Conservation (phyloP, 2,888 invertebrate genomes). For the Adela reaumurella region DNA sequence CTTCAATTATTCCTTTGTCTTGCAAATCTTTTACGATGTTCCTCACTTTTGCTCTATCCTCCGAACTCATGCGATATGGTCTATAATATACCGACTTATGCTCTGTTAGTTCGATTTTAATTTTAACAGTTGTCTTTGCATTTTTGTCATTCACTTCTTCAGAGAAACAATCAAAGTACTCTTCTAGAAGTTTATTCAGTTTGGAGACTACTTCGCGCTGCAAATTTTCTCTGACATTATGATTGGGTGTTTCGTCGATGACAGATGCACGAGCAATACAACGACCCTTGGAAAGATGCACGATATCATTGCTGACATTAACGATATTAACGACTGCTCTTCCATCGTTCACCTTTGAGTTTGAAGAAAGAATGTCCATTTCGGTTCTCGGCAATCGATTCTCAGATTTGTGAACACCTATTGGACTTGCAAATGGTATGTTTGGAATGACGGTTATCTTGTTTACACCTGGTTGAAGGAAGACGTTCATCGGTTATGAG, state of each 20-base stretch:
- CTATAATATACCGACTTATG: constrained; percentile 7
- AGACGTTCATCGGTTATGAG: not conserved
- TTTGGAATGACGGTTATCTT: constrained; percentile 8
- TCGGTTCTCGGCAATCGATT: constrained; percentile 8
- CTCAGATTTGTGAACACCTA: constrained; percentile 4
- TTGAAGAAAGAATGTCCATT: constrained; percentile 5
- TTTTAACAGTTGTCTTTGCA: constrained; percentile 8
- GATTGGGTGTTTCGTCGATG: not conserved
- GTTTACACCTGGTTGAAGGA: constrained; percentile 6
- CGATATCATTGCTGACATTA: constrained; percentile 5
- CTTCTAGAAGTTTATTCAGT: constrained; percentile 1
- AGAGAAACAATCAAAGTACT: constrained; percentile 9
- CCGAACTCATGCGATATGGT: constrained; percentile 8
- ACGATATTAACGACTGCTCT: constrained; percentile 5
- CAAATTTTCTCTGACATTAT: constrained; percentile 1
- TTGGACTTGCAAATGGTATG: constrained; percentile 3
- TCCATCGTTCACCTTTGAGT: constrained; percentile 3
- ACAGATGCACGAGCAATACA: constrained; percentile 6
- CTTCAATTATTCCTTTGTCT: constrained; percentile 5
- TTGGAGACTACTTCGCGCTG: not conserved
- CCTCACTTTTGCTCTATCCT: constrained; percentile 7
- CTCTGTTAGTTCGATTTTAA: constrained; percentile 7
- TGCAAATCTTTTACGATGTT: constrained; percentile 4
- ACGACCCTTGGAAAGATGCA: constrained; percentile 1
- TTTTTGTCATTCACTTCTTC: constrained; percentile 6